These are phyloP conservation scores for Columbina picui DNA, from an alignment of 2,113 vertebrate species.

Conservation along the genomic window DNA sequence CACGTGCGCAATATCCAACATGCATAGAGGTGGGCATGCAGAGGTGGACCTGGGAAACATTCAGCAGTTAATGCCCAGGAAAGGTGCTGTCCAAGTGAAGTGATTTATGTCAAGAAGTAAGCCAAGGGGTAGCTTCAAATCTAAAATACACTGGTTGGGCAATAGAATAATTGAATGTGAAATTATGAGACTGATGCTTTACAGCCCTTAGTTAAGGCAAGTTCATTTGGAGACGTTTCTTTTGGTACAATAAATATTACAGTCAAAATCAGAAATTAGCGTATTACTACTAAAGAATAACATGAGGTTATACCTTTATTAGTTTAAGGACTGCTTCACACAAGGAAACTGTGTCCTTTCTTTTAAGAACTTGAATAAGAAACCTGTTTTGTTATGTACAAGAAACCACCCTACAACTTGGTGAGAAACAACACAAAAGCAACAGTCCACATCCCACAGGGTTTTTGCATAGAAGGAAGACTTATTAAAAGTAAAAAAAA, in stretches of 20 bases:
- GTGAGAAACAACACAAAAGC: neutral
- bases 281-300: neutral
- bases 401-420: neutral
- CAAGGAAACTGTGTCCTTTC: neutral
- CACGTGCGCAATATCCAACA: rapidly evolving
- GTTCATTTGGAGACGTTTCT: neutral
- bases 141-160: neutral
- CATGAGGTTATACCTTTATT: neutral
- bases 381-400: neutral
- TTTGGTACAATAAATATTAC: neutral
- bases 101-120: neutral
- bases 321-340: neutral
- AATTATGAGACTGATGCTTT: neutral
- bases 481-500: neutral
- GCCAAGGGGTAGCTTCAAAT: neutral
- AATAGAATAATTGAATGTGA: neutral
- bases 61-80: neutral
- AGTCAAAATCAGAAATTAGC: neutral
- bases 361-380: neutral
- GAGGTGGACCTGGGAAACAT: neutral
- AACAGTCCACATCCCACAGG: rapidly evolving
- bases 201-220: neutral
- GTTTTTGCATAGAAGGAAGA: neutral
- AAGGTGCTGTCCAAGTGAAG: neutral
- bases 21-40: rapidly evolving